These are phyloP conservation scores for Dendroctonus ponderosae DNA, from an alignment of 1,140 invertebrate genomes.

Conservation along the genomic window DNA sequence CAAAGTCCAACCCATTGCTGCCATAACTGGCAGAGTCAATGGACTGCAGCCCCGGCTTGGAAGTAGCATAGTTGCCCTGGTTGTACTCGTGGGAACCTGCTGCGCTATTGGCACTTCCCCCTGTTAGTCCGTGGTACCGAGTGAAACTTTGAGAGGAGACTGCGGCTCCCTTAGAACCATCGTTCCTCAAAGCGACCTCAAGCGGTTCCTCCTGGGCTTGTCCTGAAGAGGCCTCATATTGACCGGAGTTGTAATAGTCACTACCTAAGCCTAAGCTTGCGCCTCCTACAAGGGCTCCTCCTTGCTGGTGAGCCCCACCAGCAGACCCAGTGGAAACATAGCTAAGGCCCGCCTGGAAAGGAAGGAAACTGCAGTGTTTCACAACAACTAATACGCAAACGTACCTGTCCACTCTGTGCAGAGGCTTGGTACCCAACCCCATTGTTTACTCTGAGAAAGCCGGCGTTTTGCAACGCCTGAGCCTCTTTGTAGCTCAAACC, in stretches of 20 bases:
- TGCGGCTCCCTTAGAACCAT: background rate
- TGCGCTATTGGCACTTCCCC: background rate
- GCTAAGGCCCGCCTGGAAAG: too few relatives aligned
- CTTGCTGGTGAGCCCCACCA: background rate
- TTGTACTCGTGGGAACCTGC: too few relatives aligned
- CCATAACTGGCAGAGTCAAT: too few relatives aligned
- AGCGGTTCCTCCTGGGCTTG: too few relatives aligned
- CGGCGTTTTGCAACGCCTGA: conserved; percentile 39
- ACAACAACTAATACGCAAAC: background rate
- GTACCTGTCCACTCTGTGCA: conserved; percentile 1
- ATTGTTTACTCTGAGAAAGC: conserved; percentile 34
- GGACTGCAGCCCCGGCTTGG: background rate
- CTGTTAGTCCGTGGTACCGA: conserved; percentile 1
- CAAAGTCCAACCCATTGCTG: too few relatives aligned
- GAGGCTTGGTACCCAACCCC: conserved; percentile 14
- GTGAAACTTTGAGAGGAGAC: conserved; percentile 8
- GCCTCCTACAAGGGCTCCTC: too few relatives aligned
- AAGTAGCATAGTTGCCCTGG: background rate
- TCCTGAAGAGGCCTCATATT: conserved; percentile 1
- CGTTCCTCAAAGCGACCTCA: background rate
- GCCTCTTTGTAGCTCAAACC: conserved; percentile 36
- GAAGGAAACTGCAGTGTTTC: too few relatives aligned
- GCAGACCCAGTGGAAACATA: too few relatives aligned
- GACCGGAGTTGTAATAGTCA: background rate
- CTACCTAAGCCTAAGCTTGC: too few relatives aligned